A percentile compares a stretch with the other conserved stretches of the same genome.
Evolutionary conservation across 2,113 vertebrate species (phyloP).

Genomic region (Podilymbus podiceps): DNA sequence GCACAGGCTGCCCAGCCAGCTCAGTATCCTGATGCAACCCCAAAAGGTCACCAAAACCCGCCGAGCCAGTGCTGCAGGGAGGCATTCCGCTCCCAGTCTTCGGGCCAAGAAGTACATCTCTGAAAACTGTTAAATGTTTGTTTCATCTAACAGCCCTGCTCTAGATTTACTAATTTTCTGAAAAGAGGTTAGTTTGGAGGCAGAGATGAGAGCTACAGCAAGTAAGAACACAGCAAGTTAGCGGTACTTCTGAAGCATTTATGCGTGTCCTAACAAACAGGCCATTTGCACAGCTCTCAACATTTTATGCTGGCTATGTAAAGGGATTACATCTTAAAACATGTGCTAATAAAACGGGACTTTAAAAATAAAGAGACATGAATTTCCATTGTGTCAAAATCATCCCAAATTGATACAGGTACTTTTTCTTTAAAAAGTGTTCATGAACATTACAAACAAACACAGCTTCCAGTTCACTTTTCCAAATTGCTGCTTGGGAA

Average conservation of each 20-base stretch:
- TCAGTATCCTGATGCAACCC: background rate
- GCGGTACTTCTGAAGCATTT: background rate
- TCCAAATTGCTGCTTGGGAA: background rate
- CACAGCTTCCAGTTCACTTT: background rate
- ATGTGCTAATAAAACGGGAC: background rate
- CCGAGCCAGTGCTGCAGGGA: fast-evolving
- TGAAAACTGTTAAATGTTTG: background rate
- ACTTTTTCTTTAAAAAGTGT: background rate
- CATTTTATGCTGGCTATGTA: background rate
- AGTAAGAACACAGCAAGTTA: background rate
- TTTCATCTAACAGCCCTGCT: background rate
- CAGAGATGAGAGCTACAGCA: background rate
- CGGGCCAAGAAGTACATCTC: background rate
- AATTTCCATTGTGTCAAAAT: background rate
- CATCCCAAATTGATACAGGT: background rate
- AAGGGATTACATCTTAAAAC: background rate
- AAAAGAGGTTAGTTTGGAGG: background rate
- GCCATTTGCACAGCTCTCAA: background rate
- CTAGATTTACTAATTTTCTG: background rate
- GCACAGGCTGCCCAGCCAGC: background rate
- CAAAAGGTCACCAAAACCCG: background rate
- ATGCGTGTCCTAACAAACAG: fast-evolving
- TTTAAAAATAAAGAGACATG: background rate
- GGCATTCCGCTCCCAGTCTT: fast-evolving
- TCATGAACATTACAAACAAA: background rate